Conservation (phyloP, 2,797 vertebrate genomes). For the Microctenopoma lineatum region DNA sequence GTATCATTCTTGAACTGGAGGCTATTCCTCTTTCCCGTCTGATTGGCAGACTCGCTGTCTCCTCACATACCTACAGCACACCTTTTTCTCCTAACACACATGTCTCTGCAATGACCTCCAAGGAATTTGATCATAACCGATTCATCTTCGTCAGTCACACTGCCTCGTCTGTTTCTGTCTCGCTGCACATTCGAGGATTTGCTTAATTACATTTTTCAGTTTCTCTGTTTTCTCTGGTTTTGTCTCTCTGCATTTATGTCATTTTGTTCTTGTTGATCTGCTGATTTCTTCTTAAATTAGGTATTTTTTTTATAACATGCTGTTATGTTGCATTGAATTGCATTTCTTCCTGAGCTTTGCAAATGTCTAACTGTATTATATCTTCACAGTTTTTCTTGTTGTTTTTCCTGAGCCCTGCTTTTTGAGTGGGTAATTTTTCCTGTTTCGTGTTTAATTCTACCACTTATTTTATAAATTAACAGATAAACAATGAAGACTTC, state of each 20-base stretch:
- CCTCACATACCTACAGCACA: slow-evolving; percentile 9
- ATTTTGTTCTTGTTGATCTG: not conserved
- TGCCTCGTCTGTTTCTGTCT: slow-evolving; percentile 20
- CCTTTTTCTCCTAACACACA: slow-evolving; percentile 7
- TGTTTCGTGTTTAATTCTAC: no score
- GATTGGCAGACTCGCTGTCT: not conserved
- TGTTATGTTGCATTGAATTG: slow-evolving; percentile 17
- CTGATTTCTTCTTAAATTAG: not conserved
- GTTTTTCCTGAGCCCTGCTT: slow-evolving; percentile 1
- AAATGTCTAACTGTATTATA: not conserved
- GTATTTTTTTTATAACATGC: not conserved
- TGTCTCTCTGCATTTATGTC: not conserved
- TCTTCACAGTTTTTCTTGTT: no score
- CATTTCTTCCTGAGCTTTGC: not conserved
- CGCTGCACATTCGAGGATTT: slow-evolving; percentile 16
- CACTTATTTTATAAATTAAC: no score
- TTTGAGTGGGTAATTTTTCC: not conserved
- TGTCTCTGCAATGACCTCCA: slow-evolving; percentile 7
- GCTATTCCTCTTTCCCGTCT: not conserved
- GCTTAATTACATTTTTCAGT: slow-evolving; percentile 16
- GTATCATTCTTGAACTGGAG: slow-evolving; percentile 1
- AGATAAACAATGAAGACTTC: no score
- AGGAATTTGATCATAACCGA: slow-evolving; percentile 48
- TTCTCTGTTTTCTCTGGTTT: not conserved
- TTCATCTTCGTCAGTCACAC: slow-evolving; percentile 10